Base-by-base conservation (phyloP, 2,888 invertebrate genomes). In the Temnothorax rugatulus region DNA sequence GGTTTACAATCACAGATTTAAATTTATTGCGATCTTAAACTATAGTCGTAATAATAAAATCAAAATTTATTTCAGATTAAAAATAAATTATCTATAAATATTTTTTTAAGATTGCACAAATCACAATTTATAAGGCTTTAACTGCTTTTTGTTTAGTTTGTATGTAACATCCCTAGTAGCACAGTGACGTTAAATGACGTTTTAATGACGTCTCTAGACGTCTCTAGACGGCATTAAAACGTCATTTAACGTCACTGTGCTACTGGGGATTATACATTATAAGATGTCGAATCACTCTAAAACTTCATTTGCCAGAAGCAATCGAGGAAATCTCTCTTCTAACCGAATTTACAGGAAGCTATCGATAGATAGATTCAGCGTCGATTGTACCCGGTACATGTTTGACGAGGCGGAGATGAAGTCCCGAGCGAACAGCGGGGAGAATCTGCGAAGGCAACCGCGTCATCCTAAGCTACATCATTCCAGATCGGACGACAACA, bases 401-500 rank as follows among this genome's bases (percentile, higher is more conserved):
- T 81, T 89, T 41, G 93, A 94, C 77, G 94, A 94, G 0, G 73
- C 89, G 1, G 94, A 94, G 71, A 89, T 92, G 52, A 90, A 92
- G 79, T 92, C 92, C 25, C 88, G 93, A n/a, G 88, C 93, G 15
- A 93, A 89, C 82, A 94, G 93, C 52, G 93, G 93, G 0, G 94
- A 94, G 73, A 94, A 91, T 47, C 50, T 93, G 3, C 91, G 91
- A 25, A 92, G 92, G 29, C 91, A 92, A 7, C 15, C 79, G 11
- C 90, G 93, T 25, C 93, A 92, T 47, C 91, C 93, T n/a, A 94
- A 93, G 59, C 92, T 95, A 3, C 92, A 93, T 85, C 94, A 94
- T 84, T 94, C 94, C 11, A 92, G 93, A 64, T 94, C 94, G 8
- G 95, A 95, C 83, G 95, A 94, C 82, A 93, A 93, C 82, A 93